Conservation (phyloP, 2,888 invertebrate genomes). For the Atrina japonica region DNA sequence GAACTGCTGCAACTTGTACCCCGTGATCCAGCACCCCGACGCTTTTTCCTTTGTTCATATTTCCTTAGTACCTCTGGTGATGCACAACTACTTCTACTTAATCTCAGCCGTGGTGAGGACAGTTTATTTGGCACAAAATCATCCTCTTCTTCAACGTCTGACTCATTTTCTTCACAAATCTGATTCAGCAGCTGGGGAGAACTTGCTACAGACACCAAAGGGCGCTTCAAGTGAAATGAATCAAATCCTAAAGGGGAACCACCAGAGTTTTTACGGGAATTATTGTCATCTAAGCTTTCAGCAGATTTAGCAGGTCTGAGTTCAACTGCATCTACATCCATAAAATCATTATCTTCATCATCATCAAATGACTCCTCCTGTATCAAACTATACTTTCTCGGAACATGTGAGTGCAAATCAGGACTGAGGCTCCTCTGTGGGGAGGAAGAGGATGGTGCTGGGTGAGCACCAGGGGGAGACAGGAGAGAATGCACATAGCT, state of each 20-base stretch:
- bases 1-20: slow-evolving; percentile 94
- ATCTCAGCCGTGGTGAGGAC: slow-evolving; percentile 61
- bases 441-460: slow-evolving; percentile 58
- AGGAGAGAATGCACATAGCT: slow-evolving; percentile 72
- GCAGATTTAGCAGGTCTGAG: slow-evolving; percentile 65
- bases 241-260: slow-evolving; percentile 53
- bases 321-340: slow-evolving; percentile 52
- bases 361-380: slow-evolving; percentile 95
- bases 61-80: slow-evolving; percentile 80
- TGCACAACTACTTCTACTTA: slow-evolving; percentile 65
- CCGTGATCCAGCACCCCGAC: slow-evolving; percentile 84
- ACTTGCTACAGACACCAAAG: slow-evolving; percentile 81
- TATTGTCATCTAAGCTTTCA: slow-evolving; percentile 63
- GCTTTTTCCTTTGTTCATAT: slow-evolving; percentile 83
- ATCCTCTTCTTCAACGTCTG: slow-evolving; percentile 78
- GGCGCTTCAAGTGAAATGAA: slow-evolving; percentile 72
- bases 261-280: slow-evolving; percentile 8
- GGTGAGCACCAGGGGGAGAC: slow-evolving; percentile 75
- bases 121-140: slow-evolving; percentile 66
- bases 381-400: slow-evolving; percentile 94
- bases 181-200: slow-evolving; percentile 85
- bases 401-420: slow-evolving; percentile 82
- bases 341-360: slow-evolving; percentile 67
- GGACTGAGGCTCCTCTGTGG: slow-evolving; percentile 46
- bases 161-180: slow-evolving; percentile 86